Percentiles rank a stretch among this genome's conserved stretches.
Conservation (phyloP, 2,888 invertebrate genomes). For the Clostera curtula region DNA sequence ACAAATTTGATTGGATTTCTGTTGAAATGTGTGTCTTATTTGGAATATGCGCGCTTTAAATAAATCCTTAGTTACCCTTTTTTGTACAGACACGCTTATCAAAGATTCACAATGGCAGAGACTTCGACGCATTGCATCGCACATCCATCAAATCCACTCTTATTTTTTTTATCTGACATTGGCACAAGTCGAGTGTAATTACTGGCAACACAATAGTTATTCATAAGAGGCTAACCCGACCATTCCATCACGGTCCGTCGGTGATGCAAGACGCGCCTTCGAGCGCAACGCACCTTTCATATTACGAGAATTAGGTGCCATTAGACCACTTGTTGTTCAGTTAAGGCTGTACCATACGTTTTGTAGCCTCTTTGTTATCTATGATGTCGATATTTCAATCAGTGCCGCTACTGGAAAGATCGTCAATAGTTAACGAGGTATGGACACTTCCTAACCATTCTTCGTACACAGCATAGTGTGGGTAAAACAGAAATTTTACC, state of each 20-base stretch:
- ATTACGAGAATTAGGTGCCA: constrained; percentile 14
- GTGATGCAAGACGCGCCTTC: constrained; percentile 39
- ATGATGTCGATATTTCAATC: too few relatives aligned
- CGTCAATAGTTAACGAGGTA: too few relatives aligned
- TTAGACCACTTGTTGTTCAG: constrained; percentile 22
- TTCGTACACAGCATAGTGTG: too few relatives aligned
- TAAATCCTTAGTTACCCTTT: too few relatives aligned
- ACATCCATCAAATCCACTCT: background rate
- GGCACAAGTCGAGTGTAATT: constrained; percentile 13
- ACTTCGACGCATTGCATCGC: background rate
- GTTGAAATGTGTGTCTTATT: too few relatives aligned
- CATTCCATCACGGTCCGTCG: constrained; percentile 38
- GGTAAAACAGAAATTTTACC: too few relatives aligned
- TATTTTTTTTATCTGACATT: constrained; percentile 14
- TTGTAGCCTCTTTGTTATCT: too few relatives aligned
- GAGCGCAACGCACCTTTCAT: constrained; percentile 36
- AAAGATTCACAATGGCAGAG: background rate
- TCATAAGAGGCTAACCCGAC: constrained; percentile 14
- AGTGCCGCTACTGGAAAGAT: too few relatives aligned
- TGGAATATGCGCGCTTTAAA: too few relatives aligned
- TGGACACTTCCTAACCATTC: too few relatives aligned
- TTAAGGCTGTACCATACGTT: constrained; percentile 7
- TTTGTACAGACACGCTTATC: too few relatives aligned
- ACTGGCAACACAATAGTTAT: constrained; percentile 9
- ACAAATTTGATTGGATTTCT: too few relatives aligned